Evolutionary conservation across 2,113 vertebrate genomes (phyloP).

Genomic region (Xenotilapia flavipinnis): DNA sequence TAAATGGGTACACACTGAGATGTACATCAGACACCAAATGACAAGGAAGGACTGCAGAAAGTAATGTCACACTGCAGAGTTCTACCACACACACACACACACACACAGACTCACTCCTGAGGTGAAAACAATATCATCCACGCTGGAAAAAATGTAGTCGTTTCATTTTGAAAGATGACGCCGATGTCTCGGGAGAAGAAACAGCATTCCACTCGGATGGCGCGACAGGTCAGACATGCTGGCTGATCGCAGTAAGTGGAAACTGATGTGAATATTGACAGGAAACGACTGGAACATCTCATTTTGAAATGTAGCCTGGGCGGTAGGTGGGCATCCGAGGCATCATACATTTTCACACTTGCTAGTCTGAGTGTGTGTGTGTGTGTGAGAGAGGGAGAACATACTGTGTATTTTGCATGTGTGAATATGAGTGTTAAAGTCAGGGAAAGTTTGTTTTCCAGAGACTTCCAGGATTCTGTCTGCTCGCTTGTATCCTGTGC

Average conservation of each 20-base stretch:
- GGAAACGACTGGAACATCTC: conserved; percentile 29
- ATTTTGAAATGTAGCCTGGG: conserved; percentile 6
- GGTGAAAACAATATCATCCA: neutral
- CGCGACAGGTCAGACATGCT: conserved; percentile 6
- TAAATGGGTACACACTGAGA: neutral
- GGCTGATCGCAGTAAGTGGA: conserved; percentile 12
- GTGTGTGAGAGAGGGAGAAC: neutral
- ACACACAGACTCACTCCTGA: neutral
- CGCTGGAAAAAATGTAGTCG: neutral
- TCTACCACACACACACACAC: neutral
- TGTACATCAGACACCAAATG: neutral
- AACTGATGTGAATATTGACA: conserved; percentile 37
- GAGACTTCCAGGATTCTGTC: conserved; percentile 27
- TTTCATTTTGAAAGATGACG: neutral
- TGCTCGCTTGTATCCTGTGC: neutral
- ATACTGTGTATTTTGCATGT: neutral
- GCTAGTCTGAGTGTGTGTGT: neutral
- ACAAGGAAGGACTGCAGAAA: neutral
- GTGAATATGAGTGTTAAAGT: neutral
- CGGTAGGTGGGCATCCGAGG: neutral
- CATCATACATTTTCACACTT: neutral
- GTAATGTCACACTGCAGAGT: neutral
- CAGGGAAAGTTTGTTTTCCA: conserved; percentile 6
- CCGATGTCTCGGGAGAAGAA: neutral
- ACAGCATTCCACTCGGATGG: conserved; percentile 17